A percentile compares a stretch with the other conserved stretches of the same genome.
These are phyloP conservation scores for Ectemnius lituratus DNA, from an alignment of 2,888 invertebrate species.

Conservation along the genomic window DNA sequence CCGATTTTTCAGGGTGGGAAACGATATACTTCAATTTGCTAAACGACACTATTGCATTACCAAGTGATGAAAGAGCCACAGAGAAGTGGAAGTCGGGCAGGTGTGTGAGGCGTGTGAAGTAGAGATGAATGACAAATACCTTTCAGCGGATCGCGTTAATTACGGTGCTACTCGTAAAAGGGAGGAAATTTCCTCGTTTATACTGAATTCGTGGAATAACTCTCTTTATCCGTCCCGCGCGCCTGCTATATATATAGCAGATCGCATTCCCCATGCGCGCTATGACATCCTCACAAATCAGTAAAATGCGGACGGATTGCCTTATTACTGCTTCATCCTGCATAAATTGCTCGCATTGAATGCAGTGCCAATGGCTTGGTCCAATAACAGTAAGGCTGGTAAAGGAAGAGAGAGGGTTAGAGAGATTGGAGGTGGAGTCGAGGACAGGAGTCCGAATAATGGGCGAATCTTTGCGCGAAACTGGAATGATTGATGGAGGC, in stretches of 20 bases:
- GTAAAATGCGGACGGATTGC: not conserved
- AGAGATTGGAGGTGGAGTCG: conserved; percentile 16
- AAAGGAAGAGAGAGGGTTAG: conserved; percentile 20
- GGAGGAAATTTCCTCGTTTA: not conserved
- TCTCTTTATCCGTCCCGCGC: not conserved
- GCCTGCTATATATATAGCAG: too few species aligned
- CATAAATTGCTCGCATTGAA: conserved; percentile 29
- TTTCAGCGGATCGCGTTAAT: not conserved
- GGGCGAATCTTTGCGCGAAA: conserved; percentile 59
- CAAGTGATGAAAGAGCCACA: not conserved
- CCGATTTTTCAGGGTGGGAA: not conserved
- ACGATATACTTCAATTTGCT: not conserved
- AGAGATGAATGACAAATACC: conserved; percentile 2
- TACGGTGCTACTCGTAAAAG: not conserved
- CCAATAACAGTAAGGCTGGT: conserved; percentile 1
- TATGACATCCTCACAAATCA: too few species aligned
- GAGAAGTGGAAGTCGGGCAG: too few species aligned
- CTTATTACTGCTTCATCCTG: conserved; percentile 11
- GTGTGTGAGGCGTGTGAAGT: not conserved
- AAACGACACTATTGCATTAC: not conserved
- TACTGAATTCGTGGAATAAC: not conserved
- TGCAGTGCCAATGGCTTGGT: conserved; percentile 33
- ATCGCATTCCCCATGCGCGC: too few species aligned
- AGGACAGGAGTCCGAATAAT: conserved; percentile 50
- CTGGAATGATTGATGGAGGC: conserved; percentile 64